These are phyloP conservation scores for Apostichopus californicus DNA, from an alignment of 35 echinoderm and acorn worm species.

Conservation along the genomic window DNA sequence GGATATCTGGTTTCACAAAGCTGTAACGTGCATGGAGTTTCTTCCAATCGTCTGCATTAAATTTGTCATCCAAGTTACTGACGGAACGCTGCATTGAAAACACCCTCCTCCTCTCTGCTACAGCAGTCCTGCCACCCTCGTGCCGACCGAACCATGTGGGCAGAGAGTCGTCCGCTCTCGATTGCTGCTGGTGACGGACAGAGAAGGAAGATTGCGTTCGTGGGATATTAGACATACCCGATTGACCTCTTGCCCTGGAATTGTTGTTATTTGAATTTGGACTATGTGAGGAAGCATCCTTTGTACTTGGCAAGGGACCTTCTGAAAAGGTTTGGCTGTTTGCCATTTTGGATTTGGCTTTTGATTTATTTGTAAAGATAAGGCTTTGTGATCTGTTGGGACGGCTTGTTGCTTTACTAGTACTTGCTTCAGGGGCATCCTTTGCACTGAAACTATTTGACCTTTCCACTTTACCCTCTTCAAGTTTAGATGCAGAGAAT, in stretches of 20 bases:
- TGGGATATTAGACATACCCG: background rate
- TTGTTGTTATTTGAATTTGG: constrained; percentile 41
- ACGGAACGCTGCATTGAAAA: constrained; percentile 27
- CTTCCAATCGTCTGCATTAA: constrained; percentile 39
- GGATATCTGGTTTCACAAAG: background rate
- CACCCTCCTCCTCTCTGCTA: background rate
- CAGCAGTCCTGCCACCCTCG: background rate
- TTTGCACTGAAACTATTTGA: constrained; percentile 30
- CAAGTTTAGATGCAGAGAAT: constrained; percentile 26
- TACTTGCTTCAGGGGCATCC: background rate
- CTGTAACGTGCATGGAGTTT: constrained; percentile 49
- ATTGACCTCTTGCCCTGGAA: constrained; percentile 11
- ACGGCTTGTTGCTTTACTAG: background rate
- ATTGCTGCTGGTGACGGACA: background rate
- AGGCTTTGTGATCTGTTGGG: constrained; percentile 59
- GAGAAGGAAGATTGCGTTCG: background rate
- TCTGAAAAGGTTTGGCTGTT: constrained; percentile 28
- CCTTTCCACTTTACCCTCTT: constrained; percentile 35
- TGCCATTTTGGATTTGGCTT: constrained; percentile 27
- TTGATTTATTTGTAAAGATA: constrained; percentile 33
- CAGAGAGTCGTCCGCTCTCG: background rate
- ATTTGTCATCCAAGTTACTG: constrained; percentile 43
- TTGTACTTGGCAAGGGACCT: background rate
- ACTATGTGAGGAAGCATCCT: background rate
- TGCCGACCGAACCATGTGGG: background rate